These are phyloP conservation scores for Spatula clypeata DNA, from an alignment of 2,797 vertebrate species.

Conservation along the genomic window DNA sequence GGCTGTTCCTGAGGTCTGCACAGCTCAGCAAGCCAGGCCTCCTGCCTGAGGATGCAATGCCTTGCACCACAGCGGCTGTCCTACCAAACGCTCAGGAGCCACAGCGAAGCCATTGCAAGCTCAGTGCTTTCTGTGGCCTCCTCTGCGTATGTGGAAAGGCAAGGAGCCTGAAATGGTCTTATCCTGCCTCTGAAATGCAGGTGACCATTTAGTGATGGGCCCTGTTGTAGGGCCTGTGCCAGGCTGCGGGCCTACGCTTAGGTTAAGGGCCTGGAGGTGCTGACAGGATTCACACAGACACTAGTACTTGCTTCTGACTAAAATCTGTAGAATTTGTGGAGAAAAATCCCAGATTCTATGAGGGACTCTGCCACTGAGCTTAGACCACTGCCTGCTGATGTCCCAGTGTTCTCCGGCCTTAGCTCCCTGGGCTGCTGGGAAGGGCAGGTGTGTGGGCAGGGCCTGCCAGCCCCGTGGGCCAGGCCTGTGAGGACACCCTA, in stretches of 20 bases:
- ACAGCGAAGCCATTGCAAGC: rapidly evolving
- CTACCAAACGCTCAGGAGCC: rapidly evolving
- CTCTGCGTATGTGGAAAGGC: rapidly evolving
- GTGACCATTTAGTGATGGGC: not conserved
- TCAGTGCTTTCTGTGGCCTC: rapidly evolving
- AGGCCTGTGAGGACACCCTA: rapidly evolving
- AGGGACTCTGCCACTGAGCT: not conserved
- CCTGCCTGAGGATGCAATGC: rapidly evolving
- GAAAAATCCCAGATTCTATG: not conserved
- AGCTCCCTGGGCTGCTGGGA: rapidly evolving
- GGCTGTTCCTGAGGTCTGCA: rapidly evolving
- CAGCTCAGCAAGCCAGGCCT: not conserved
- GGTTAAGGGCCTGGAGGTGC: rapidly evolving
- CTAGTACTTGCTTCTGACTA: rapidly evolving
- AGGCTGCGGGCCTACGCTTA: rapidly evolving
- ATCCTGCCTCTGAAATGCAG: rapidly evolving
- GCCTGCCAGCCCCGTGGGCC: too few relatives aligned
- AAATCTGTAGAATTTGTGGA: not conserved
- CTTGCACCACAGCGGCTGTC: rapidly evolving
- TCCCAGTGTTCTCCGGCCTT: not conserved
- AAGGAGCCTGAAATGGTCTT: not conserved
- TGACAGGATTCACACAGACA: not conserved
- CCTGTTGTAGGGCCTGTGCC: rapidly evolving
- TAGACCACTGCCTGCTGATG: not conserved
- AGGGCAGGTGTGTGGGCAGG: not conserved